Percentiles rank a stretch among this genome's conserved stretches.
Evolutionary conservation across 2,888 invertebrate genomes (phyloP).

Genomic region (Acronicta aceris): DNA sequence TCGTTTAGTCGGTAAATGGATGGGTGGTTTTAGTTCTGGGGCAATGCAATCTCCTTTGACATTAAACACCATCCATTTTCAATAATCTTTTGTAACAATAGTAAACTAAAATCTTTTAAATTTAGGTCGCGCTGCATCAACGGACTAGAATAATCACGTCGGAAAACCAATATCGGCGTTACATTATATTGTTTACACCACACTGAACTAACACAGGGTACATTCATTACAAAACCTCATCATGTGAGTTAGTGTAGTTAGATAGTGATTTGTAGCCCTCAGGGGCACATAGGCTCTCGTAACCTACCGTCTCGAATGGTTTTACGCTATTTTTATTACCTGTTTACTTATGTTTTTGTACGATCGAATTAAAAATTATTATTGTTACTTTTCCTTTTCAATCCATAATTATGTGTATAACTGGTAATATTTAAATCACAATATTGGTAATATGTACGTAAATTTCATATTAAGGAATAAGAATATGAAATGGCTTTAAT

Average conservation of each 20-base stretch:
- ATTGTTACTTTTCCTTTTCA: background rate
- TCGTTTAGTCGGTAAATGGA: too few species aligned
- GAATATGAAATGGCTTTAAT: too few species aligned
- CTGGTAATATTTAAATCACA: too few species aligned
- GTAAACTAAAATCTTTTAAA: background rate
- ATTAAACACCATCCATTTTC: too few species aligned
- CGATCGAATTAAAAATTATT: conserved; percentile 1
- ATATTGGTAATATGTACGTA: too few species aligned
- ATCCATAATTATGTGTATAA: too few species aligned
- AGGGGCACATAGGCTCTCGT: conserved; percentile 59
- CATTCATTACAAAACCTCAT: conserved; percentile 67
- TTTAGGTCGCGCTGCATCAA: conserved; percentile 16
- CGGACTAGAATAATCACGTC: conserved; percentile 33
- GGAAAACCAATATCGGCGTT: conserved; percentile 42
- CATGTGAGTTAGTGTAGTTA: conserved; percentile 61
- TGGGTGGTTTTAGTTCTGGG: too few species aligned
- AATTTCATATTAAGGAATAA: too few species aligned
- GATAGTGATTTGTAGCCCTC: conserved; percentile 64
- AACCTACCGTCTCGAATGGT: conserved; percentile 48
- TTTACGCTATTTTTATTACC: conserved; percentile 46
- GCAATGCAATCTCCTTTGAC: too few species aligned
- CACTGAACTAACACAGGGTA: conserved; percentile 47
- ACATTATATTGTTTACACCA: conserved; percentile 44
- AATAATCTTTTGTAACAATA: background rate
- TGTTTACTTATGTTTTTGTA: conserved; percentile 19